These are phyloP conservation scores for Eurytoma adleriae DNA, from an alignment of 2,888 invertebrate species.

Conservation along the genomic window DNA sequence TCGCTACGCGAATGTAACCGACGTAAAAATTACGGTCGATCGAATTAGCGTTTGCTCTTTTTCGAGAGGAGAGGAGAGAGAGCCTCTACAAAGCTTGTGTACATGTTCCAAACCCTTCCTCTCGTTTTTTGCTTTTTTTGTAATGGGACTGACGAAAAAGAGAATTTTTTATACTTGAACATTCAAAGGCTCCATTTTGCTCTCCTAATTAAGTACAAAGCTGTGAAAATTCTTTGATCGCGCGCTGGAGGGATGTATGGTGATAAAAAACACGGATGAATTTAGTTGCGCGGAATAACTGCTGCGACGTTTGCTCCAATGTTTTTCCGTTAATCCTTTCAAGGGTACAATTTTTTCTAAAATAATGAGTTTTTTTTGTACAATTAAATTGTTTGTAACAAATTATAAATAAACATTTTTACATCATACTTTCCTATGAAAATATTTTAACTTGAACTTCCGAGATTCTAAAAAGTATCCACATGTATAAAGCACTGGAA, in stretches of 20 bases:
- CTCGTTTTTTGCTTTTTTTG: not conserved
- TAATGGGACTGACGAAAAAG: conserved; percentile 9
- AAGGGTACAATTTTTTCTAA: too few relatives aligned
- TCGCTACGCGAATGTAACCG: not conserved
- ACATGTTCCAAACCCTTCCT: not conserved
- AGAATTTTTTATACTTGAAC: conserved; percentile 30
- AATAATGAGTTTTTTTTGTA: too few relatives aligned
- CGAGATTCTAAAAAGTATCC: too few relatives aligned
- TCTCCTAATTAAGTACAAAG: conserved; percentile 5
- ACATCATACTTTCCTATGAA: too few relatives aligned
- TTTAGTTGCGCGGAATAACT: not conserved
- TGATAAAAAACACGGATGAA: not conserved
- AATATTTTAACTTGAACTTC: too few relatives aligned
- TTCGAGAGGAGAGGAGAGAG: not conserved
- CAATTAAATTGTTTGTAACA: too few relatives aligned
- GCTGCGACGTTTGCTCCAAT: too few relatives aligned
- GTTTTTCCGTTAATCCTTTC: too few relatives aligned
- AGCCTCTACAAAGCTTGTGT: not conserved
- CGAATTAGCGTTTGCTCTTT: conserved; percentile 39
- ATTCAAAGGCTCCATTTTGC: not conserved
- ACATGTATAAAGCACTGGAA: too few relatives aligned
- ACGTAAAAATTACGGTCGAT: conserved; percentile 2
- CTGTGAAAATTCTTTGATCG: conserved; percentile 4
- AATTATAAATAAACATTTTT: too few relatives aligned
- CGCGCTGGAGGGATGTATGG: not conserved